phyloP scores from a whole-genome alignment of 2,113 vertebrate species.

The Oenanthe oenanthe region DNA sequence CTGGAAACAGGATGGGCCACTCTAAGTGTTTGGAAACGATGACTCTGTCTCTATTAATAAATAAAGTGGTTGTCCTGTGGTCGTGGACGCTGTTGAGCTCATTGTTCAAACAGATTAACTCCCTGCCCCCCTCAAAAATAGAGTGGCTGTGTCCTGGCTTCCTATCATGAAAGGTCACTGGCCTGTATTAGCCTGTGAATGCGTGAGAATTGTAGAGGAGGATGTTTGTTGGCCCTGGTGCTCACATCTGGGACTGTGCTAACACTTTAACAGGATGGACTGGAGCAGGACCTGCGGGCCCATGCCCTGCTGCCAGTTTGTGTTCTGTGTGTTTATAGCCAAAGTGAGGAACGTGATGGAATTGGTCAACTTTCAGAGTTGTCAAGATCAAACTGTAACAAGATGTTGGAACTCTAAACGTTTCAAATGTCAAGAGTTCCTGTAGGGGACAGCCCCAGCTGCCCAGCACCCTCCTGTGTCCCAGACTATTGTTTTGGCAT shows the following conservation, averaged over 20 bases:
- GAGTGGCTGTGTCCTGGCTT: not conserved
- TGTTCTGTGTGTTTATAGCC: not conserved
- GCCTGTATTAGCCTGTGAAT: constrained; percentile 2
- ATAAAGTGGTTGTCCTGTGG: not conserved
- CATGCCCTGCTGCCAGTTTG: not conserved
- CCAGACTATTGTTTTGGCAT: constrained; percentile 19
- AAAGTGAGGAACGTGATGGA: not conserved
- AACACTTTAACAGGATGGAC: not conserved
- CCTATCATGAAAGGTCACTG: constrained; percentile 31
- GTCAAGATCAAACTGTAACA: not conserved
- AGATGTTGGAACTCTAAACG: not conserved
- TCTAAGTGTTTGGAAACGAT: not conserved
- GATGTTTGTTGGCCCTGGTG: not conserved
- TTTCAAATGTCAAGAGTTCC: constrained; percentile 16
- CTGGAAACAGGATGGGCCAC: not conserved
- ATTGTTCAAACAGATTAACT: constrained; percentile 42
- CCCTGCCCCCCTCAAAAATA: not conserved
- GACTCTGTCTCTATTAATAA: constrained; percentile 20
- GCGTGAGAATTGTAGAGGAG: not conserved
- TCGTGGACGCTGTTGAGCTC: not conserved
- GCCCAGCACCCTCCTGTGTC: not conserved
- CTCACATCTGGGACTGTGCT: not conserved
- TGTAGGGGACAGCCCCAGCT: not conserved
- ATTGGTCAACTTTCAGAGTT: not conserved
- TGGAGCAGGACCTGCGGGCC: fast-evolving